Evolutionary conservation across 1,140 invertebrate species (phyloP).

Genomic region (Tyrophagus putrescentiae): DNA sequence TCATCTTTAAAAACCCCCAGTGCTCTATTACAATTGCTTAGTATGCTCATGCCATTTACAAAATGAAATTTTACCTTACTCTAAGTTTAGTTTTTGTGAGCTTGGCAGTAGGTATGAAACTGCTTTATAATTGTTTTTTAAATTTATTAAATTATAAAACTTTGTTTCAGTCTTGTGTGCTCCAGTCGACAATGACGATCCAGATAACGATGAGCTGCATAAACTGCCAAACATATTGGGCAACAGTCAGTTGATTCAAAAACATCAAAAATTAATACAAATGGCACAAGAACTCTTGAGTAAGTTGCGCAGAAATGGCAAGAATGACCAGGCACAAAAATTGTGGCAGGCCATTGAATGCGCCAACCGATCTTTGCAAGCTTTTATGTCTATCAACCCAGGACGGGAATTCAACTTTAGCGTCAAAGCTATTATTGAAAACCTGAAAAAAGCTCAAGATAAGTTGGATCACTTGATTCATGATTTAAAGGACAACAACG

Average conservation of each 20-base stretch:
- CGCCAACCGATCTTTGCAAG: not conserved
- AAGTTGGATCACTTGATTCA: not conserved
- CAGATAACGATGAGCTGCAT: no score
- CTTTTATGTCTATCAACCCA: not conserved
- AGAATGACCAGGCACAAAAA: not conserved
- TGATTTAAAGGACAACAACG: not conserved
- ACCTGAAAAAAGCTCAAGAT: slow-evolving; percentile 26
- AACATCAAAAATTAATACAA: not conserved
- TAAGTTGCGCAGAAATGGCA: not conserved
- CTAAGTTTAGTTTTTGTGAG: no score
- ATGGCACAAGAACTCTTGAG: not conserved
- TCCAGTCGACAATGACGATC: no score
- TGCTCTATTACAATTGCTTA: no score
- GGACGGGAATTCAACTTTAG: not conserved
- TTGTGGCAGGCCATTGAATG: not conserved
- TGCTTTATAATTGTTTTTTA: no score
- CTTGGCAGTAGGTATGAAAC: no score
- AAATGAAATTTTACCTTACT: no score
- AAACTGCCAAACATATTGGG: not conserved
- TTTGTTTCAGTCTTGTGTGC: no score
- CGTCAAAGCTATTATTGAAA: slow-evolving; percentile 22
- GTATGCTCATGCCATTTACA: no score
- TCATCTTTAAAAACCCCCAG: no score
- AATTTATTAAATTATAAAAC: no score
- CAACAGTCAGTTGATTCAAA: not conserved